phyloP scores from a whole-genome alignment of 2,797 vertebrate species.

The Pterois miles region DNA sequence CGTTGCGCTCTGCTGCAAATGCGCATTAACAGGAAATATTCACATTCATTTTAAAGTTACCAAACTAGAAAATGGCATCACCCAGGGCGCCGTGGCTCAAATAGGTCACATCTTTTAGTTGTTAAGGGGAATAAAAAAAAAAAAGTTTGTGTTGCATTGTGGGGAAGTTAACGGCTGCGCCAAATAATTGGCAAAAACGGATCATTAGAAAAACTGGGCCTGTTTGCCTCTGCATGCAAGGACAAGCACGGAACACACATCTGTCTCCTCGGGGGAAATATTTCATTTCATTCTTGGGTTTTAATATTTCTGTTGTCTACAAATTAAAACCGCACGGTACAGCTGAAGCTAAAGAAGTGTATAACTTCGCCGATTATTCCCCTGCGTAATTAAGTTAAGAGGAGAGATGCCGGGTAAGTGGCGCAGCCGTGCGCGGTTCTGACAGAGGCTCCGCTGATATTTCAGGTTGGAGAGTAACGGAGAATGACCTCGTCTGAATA shows the following conservation, averaged over 20 bases:
- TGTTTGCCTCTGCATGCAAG: conserved; percentile 18
- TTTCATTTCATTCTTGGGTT: neutral
- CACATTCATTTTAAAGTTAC: conserved; percentile 13
- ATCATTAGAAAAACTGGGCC: conserved; percentile 38
- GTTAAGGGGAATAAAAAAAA: neutral
- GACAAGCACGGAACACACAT: conserved; percentile 35
- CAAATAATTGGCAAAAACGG: conserved; percentile 43
- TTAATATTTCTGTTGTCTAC: neutral
- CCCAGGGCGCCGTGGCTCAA: conserved; percentile 17
- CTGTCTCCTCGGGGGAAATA: conserved; percentile 22
- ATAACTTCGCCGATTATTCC: neutral
- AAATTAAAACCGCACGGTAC: neutral
- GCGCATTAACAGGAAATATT: neutral
- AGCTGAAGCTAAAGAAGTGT: conserved; percentile 18
- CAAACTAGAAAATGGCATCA: conserved; percentile 31
- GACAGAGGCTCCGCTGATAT: conserved; percentile 4
- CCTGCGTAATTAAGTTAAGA: conserved; percentile 37
- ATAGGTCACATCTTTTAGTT: conserved; percentile 42
- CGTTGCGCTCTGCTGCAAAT: neutral
- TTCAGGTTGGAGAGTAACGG: conserved; percentile 9
- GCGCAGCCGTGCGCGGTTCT: neutral
- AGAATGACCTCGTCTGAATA: conserved; percentile 14
- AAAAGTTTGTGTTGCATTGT: too few species aligned
- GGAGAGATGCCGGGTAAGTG: conserved; percentile 2
- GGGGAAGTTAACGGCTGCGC: conserved; percentile 9